Evolutionary conservation across 2,113 vertebrate genomes (phyloP), one percentile per base, ranked within the genome.

Genomic region (Lepus timidus): DNA sequence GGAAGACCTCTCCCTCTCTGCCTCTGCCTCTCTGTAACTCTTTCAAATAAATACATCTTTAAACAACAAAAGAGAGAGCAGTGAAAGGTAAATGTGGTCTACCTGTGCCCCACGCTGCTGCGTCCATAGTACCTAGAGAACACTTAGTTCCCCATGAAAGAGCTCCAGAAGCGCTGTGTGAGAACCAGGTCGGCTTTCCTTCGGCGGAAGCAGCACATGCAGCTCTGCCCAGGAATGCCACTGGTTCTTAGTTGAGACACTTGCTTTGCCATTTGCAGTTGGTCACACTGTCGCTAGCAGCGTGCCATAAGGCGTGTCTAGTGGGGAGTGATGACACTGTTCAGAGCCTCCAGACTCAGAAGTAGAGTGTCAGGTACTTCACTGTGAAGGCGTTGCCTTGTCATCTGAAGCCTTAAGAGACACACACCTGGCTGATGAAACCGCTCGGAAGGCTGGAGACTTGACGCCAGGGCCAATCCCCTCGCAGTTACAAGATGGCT

Each of bases 381-480:
- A 22, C 20, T 16, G 44, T 33, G 36, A 82, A 64, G 58, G 64
- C 44, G 70, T 6, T 27, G 17, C 79, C 33, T 62, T 62, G 31
- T 55, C 92, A 86, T 49, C 80, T 71, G 44, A 36, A n/a, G 55
- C 49, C 51, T 3, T 36, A 11, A 65, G 33, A 25, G 0, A 2
- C 64, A 6, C n/a, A 86, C 62, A 52, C 20, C 1, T 3, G 62
- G 61, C 73, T 39, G 52, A 78, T 61, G 58, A 29, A 68, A 17
- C 22, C 14, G 29, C 76, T 83, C 23, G 27, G 52, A 79, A 39
- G 4, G 1, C 22, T 33, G 29, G 3, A 10, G 25, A 73, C 58
- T 36, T 44, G 44, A 44, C 6, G 44, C 11, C 1, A 0, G 39
- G 25, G 4, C 85, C 68, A 36, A 0, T 55, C 13, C n/a, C 39